Evolutionary conservation across 2,113 vertebrate species (phyloP).

Genomic region (Nestor notabilis): DNA sequence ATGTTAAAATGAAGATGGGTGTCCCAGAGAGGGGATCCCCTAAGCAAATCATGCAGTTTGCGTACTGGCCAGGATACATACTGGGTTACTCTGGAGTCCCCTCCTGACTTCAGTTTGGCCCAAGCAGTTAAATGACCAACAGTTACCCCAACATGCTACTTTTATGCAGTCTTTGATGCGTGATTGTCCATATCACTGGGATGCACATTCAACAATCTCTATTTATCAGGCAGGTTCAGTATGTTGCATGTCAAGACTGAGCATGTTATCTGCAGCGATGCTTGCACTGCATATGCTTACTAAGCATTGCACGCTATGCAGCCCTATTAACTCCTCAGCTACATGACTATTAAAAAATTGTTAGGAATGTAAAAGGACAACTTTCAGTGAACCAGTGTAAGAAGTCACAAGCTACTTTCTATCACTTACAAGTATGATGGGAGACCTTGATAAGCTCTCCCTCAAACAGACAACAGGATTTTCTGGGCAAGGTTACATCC

Average conservation of each 20-base stretch:
- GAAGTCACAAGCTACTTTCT: background rate
- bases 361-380: background rate
- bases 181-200: background rate
- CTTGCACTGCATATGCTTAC: background rate
- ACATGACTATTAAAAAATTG: background rate
- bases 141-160: background rate
- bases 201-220: background rate
- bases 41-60: background rate
- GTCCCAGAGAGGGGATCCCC: background rate
- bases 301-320: background rate
- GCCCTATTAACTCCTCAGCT: background rate
- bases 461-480: background rate
- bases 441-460: background rate
- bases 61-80: background rate
- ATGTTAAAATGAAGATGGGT: background rate
- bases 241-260: background rate
- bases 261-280: background rate
- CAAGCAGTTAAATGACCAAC: background rate
- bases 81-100: background rate
- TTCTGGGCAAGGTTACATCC: background rate
- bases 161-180: rapidly evolving
- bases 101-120: background rate
- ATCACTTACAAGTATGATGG: background rate
- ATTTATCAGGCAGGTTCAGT: background rate
- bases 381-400: background rate